Evolutionary conservation across 2,797 vertebrate species (phyloP), one percentile per base, ranked within the genome.

Genomic region (Champsocephalus esox): DNA sequence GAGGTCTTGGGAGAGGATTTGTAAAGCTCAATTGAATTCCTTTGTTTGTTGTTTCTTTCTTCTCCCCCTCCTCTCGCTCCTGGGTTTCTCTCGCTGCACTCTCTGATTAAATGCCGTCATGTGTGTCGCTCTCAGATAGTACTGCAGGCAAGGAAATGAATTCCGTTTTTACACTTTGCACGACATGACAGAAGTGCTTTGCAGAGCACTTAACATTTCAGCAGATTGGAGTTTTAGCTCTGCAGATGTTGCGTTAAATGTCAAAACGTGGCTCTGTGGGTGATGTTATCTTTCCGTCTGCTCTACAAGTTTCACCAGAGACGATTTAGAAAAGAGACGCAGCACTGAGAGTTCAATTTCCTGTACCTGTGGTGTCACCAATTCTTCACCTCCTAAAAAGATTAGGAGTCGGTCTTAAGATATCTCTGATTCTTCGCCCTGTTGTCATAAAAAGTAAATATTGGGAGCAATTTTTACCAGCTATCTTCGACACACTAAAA

Each of bases 51-150:
- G 3, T 49, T 66, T 45, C 51, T 34, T n/a, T 34, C 3, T 24
- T 24, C 5, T 34, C 34, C 17, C 16, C 28, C 5, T 7, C 34
- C 17, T n/a, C 28, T 24, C 38, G 48, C 38, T 55, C 58, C n/a
- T 13, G 24, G 12, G 52, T 13, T n/a, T n/a, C 13, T 21, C 9
- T 13, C 34, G 8, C 59, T 17, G 41, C 65, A 2, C 73, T 68
- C 43, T 66, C 75, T 85, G 75, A 81, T 83, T 79, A 70, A 80
- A 80, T 3, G 70, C 78, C 60, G 66, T 75, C 78, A 72, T 69
- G 74, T 79, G 80, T 51, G 78, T 63, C 77, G 2, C 38, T 21
- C 16, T 3, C 49, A 21, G 16, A 38, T 11, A 14, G 17, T 14
- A 14, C 75, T 38, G 58, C 24, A 21, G 71, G 34, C 19, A 3